Evolutionary conservation across 1,140 invertebrate species (phyloP), one percentile per base, ranked within the genome.

Genomic region (Hestina assimilis): DNA sequence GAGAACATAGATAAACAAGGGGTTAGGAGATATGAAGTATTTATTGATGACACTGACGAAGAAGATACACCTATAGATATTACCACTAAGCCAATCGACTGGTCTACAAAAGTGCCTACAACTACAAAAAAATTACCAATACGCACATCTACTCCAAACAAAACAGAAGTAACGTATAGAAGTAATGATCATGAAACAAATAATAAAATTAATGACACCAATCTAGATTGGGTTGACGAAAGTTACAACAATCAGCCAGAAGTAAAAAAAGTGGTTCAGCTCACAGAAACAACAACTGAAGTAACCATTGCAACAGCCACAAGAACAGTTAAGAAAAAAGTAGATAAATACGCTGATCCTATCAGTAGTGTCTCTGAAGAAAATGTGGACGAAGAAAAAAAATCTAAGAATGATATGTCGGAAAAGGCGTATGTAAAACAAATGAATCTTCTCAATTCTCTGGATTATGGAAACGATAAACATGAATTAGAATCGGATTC

Each of bases 221-320:
- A 69, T 41, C 17, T 71, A 43, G 71, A 77, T 29, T 80, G 79
- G 75, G 56, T 78, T 12, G 72, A 77, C 28, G 72, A 77, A 55
- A 72, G 61, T 20, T 61, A 63, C 3, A 66, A 65, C 9, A 60
- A 64, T 19, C 28, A 48, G 7, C 20, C 9, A 6, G 52, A 59
- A 26, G 2, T 11, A 15, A 40, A 51, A 41, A 38, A 46, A 21
- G 1, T 21, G 7, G 8, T 24, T 46, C 21, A 56, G 17, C 26
- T 38, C 6, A 31, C 5, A n/a, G 12, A 19, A 35, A 57, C 50
- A 23, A 59, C 60, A 20, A 54, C 58, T 11, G 21, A 41, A 57
- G 62, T 8, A 40, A 1, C 28, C 8, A 62, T 23, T 11, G 1
- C 20, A 38, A 31, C 7, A 23, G 52, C 28, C 29, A 63, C 53